Base-by-base conservation (phyloP, 2,113 vertebrate genomes). In the Thalassarche chlororhynchos region DNA sequence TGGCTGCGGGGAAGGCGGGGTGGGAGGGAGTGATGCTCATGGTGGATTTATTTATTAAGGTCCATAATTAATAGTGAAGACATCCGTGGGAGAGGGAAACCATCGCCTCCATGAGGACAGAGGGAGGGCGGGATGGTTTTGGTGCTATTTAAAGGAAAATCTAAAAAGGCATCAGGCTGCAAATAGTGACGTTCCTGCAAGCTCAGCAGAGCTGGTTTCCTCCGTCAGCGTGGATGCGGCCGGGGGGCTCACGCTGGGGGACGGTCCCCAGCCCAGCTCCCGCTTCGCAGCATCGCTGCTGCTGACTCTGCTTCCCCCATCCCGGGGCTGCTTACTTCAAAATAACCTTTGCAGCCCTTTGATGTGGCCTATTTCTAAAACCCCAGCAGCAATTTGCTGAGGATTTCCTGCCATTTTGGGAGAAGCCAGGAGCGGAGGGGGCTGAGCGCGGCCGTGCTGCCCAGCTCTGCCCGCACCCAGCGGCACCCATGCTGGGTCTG, bases 1-100 rank as follows among this genome's bases (percentile, higher is more conserved):
- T 3, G 3, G 83, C 44, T 2, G 1, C 5, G 7, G 58, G 51
- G 60, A 42, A 49, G 26, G 25, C 2, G 2, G 46, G 32, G 7
- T 1, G 5, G 54, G 54, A 54, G 15, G 46, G 60, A 34, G 34
- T 1, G 29, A 46, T 61, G 70, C 44, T 60, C 14, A 1, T 7
- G 69, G 32, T 0, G 4, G 38, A 32, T 60, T 75, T 52, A 60
- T 68, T 75, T 49, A 44, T 68, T 25, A 46, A 52, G 25, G 44
- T 29, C 29, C 34, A 14, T 52, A 70, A 78, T 54, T 61, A 74
- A 85, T 54, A 42, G 31, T 8, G 72, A 51, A 66, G 32, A 54
- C 19, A 17, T 47, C 60, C 4, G 1, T 3, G 5, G 49, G 55
- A 68, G 65, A 32, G 60, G n/a, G 18, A 49, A 75, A 42, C 60